Percentiles rank a stretch among this genome's conserved stretches.
These are phyloP conservation scores for Cephus nigrinus DNA, from an alignment of 2,888 invertebrate species.

Conservation along the genomic window DNA sequence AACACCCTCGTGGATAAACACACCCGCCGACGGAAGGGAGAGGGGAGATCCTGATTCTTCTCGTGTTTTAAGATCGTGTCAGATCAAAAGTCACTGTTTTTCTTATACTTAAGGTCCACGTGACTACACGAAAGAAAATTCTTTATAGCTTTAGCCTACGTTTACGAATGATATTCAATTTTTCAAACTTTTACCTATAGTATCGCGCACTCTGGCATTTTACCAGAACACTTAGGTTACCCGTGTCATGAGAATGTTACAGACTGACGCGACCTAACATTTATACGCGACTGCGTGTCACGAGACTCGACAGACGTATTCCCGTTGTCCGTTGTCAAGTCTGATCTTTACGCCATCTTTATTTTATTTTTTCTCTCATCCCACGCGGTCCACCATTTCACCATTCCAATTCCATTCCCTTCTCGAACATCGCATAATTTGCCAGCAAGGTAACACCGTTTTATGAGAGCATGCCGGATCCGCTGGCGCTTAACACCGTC, in stretches of 20 bases:
- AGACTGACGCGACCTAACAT: not conserved
- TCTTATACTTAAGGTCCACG: not conserved
- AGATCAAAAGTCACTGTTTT: conserved; percentile 9
- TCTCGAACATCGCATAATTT: not conserved
- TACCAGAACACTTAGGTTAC: not conserved
- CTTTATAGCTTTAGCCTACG: not conserved
- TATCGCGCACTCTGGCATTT: not conserved
- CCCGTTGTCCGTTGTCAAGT: not conserved
- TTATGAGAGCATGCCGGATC: not conserved
- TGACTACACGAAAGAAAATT: not conserved
- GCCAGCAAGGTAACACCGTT: not conserved
- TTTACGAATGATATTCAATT: not conserved
- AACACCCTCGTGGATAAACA: conserved; percentile 28
- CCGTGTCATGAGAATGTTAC: not conserved
- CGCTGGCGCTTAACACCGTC: not conserved
- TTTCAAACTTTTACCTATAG: not conserved
- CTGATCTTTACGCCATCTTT: not conserved
- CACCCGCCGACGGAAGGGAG: conserved; percentile 3
- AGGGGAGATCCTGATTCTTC: not conserved
- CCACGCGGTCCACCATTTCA: not conserved
- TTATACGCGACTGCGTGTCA: not conserved
- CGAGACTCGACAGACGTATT: not conserved
- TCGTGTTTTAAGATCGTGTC: conserved; percentile 9
- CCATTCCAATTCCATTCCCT: not conserved
- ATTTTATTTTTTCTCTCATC: not conserved